Conservation (phyloP, 64 coral and sea anemone species). For the Montipora foliosa region DNA sequence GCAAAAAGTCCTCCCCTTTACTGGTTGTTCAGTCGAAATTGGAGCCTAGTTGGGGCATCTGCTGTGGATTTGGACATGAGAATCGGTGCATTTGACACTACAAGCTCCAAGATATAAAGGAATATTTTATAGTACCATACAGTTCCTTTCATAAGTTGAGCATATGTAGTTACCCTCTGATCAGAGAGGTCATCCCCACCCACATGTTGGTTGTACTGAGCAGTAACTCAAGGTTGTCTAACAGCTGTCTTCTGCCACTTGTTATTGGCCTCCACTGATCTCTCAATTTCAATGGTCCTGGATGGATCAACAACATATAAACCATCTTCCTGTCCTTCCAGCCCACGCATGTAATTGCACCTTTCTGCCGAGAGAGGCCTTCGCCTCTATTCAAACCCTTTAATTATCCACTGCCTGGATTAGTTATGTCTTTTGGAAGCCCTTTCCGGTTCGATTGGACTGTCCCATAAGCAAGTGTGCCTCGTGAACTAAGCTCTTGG, state of each 20-base stretch:
- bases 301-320: conserved; percentile 11
- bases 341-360: conserved; percentile 40
- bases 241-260: conserved; percentile 57
- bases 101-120: conserved; percentile 45
- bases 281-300: conserved; percentile 6
- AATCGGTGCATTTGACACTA: conserved; percentile 56
- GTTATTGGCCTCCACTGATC: conserved; percentile 25
- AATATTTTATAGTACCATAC: neutral
- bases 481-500: neutral
- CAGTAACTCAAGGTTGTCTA: conserved; percentile 38
- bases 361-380: conserved; percentile 42
- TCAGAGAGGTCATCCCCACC: conserved; percentile 66
- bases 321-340: conserved; percentile 57
- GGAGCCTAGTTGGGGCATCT: conserved; percentile 8
- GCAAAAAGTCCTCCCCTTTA: neutral
- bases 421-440: too few relatives aligned
- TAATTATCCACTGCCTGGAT: too few relatives aligned
- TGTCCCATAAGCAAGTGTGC: neutral
- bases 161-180: neutral
- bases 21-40: conserved; percentile 3
- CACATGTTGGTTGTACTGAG: conserved; percentile 44
- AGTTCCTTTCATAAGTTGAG: too few relatives aligned
- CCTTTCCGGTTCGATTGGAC: too few relatives aligned
- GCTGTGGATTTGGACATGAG: conserved; percentile 12
- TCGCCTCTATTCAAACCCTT: conserved; percentile 37